phyloP scores from a whole-genome alignment of 2,113 vertebrate genomes.

The Ochotona princeps region DNA sequence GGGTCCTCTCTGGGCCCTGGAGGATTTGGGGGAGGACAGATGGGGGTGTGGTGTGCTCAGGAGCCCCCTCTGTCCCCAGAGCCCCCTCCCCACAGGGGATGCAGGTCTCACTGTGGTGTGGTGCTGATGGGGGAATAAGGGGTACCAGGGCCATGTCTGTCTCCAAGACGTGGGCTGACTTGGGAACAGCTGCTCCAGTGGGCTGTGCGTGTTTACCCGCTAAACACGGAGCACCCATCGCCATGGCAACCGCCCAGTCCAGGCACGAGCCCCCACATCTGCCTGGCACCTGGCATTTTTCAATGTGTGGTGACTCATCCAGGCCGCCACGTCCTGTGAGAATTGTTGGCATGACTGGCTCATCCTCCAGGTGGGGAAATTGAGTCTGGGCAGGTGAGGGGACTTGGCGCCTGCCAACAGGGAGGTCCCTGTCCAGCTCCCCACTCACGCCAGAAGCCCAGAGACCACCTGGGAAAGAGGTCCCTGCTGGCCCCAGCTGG shows the following conservation, averaged over 20 bases:
- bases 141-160: rapidly evolving
- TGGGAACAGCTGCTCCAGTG: not conserved
- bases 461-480: not conserved
- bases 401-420: not conserved
- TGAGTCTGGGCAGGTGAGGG: not conserved
- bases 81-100: too few relatives aligned
- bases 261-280: not conserved
- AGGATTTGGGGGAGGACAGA: not conserved
- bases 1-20: not conserved
- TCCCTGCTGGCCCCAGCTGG: too few relatives aligned
- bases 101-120: too few relatives aligned
- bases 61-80: too few relatives aligned
- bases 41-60: too few relatives aligned
- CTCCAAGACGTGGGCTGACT: not conserved
- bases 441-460: not conserved
- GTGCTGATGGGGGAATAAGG: too few relatives aligned
- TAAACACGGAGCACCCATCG: not conserved
- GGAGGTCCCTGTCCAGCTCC: too few relatives aligned
- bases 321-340: rapidly evolving
- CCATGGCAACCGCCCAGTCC: conserved; percentile 63
- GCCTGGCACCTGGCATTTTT: conserved; percentile 33
- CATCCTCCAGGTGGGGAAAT: not conserved
- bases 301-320: not conserved
- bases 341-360: rapidly evolving
- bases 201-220: not conserved